A percentile compares a stretch with the other conserved stretches of the same genome.
Conservation (phyloP, 1,140 invertebrate species). For the Apis laboriosa region DNA sequence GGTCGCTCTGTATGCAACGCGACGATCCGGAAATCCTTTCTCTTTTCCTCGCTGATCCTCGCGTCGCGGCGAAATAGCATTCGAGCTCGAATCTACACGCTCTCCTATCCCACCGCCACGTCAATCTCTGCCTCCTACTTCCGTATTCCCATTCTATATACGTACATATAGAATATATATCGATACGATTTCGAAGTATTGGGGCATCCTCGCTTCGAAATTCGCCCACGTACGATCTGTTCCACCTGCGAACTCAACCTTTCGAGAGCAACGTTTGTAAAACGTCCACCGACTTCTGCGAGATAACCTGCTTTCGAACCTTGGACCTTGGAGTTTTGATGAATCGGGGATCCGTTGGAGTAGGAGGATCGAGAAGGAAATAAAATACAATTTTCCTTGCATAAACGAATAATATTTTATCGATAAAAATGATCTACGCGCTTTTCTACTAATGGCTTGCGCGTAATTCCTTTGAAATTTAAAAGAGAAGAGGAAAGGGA, state of each 20-base stretch:
- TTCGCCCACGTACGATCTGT: constrained; percentile 37
- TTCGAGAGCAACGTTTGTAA: neutral
- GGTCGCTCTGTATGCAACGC: constrained; percentile 55
- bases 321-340: no score
- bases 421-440: no score
- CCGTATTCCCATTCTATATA: constrained; percentile 29
- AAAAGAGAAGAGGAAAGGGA: no score
- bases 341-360: no score
- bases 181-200: constrained; percentile 46
- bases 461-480: no score
- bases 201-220: constrained; percentile 1
- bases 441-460: no score
- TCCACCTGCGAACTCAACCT: constrained; percentile 16
- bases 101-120: constrained; percentile 15
- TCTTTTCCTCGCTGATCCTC: constrained; percentile 41
- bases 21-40: constrained; percentile 50
- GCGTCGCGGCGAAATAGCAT: neutral
- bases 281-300: neutral
- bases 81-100: neutral
- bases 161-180: no score
- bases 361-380: no score
- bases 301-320: neutral
- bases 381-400: no score
- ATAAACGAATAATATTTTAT: no score
- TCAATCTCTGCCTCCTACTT: constrained; percentile 35